These are phyloP conservation scores for rat (Rattus norvegicus) DNA, from an alignment of 2,113 vertebrate genomes.

Conservation along the genomic window GRCr8 NC_086020.1:221571001-221571500, in stretches of 20 bases:
- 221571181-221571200: slow-evolving; percentile 26
- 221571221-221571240: neutral
- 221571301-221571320: neutral
- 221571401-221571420: neutral
- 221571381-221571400: neutral
- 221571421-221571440: neutral
- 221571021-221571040: neutral
- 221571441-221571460: neutral
- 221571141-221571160: neutral
- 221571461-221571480: neutral
- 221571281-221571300: neutral
- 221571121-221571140: neutral
- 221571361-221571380: neutral
- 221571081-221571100: neutral
- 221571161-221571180: neutral
- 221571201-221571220: neutral
- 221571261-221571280: neutral
- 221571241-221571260: slow-evolving; percentile 15
- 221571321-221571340: neutral
- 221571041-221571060: neutral
- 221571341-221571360: neutral
- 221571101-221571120: neutral
- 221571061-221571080: neutral
- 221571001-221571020: neutral
- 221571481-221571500: neutral